Conservation (phyloP, 2,888 invertebrate species). For the Drosophila kanekoi region DNA sequence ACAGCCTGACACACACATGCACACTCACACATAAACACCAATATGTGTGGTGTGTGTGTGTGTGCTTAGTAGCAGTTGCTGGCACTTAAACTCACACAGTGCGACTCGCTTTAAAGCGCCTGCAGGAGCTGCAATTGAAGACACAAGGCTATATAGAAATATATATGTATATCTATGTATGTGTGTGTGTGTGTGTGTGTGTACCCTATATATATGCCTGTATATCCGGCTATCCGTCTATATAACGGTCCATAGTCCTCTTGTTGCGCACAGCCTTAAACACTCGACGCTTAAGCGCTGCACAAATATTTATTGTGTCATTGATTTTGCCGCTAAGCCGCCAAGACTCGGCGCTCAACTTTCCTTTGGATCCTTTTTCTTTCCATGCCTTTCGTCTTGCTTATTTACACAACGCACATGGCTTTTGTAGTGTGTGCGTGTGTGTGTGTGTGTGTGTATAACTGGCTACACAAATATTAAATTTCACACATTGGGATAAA, state of each 20-base stretch:
- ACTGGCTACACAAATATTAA: slow-evolving; percentile 70
- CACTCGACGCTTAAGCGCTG: slow-evolving; percentile 73
- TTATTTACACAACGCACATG: slow-evolving; percentile 53
- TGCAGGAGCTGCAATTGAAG: slow-evolving; percentile 15
- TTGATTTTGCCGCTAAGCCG: slow-evolving; percentile 80
- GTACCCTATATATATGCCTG: slow-evolving; percentile 12
- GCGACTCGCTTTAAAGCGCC: slow-evolving; percentile 41
- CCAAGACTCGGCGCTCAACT: slow-evolving; percentile 62
- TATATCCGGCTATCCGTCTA: slow-evolving; percentile 26
- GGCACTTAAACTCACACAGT: slow-evolving; percentile 39
- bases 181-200: slow-evolving; percentile 9
- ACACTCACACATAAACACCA: not conserved
- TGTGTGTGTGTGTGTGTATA: slow-evolving; percentile 23
- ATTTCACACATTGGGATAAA: slow-evolving; percentile 60
- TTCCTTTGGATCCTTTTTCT: slow-evolving; percentile 35
- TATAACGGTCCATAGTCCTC: slow-evolving; percentile 37
- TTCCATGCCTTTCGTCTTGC: slow-evolving; percentile 29
- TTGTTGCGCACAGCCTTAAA: slow-evolving; percentile 67
- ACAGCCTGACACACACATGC: slow-evolving; percentile 39
- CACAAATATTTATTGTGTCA: slow-evolving; percentile 81
- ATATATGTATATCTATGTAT: slow-evolving; percentile 15
- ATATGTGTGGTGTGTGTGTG: slow-evolving; percentile 21
- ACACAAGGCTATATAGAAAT: slow-evolving; percentile 8
- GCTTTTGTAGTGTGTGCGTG: slow-evolving; percentile 25
- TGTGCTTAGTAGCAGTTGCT: slow-evolving; percentile 53